Conservation (phyloP, 2,113 vertebrate genomes). For the Lethenteron reissneri region DNA sequence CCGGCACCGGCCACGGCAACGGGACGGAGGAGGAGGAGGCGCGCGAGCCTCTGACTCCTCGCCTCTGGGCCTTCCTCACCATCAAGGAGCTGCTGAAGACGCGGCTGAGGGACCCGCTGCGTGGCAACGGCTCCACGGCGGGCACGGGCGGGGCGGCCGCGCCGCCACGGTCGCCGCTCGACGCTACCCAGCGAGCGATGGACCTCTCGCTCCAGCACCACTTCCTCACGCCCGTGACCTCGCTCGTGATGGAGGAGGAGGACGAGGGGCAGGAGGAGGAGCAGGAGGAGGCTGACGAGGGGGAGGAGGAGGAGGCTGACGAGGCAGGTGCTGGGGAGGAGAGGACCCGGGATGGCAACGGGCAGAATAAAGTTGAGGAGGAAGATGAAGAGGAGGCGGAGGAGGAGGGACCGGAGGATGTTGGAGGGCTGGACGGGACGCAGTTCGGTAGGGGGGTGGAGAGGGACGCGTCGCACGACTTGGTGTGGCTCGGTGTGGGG, state of each 20-base stretch:
- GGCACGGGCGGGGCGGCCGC: no score
- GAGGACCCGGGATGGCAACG: neutral
- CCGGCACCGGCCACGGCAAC: slow-evolving; percentile 15
- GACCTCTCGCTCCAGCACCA: slow-evolving; percentile 46
- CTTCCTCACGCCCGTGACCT: slow-evolving; percentile 47
- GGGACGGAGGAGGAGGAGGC: slow-evolving; percentile 17
- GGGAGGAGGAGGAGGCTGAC: slow-evolving; percentile 11
- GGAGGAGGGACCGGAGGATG: neutral
- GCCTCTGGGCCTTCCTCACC: slow-evolving; percentile 47
- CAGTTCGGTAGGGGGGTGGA: neutral
- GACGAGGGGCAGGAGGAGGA: slow-evolving; percentile 21
- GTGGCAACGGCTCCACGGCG: slow-evolving; percentile 17
- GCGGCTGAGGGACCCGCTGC: slow-evolving; percentile 18
- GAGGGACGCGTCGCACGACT: neutral
- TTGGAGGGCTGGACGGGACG: neutral
- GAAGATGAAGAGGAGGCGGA: neutral
- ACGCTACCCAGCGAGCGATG: slow-evolving; percentile 27
- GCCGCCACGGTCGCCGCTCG: slow-evolving; percentile 20
- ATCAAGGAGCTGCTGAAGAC: slow-evolving; percentile 37
- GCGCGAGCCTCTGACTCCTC: slow-evolving; percentile 27
- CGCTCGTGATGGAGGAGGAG: slow-evolving; percentile 38
- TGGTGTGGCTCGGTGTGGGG: neutral
- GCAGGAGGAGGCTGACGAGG: slow-evolving; percentile 6
- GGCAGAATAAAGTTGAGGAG: neutral
- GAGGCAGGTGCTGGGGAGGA: slow-evolving; percentile 11